phyloP scores from a whole-genome alignment of 2,113 vertebrate genomes.

The Rhodinocichla rosea region DNA sequence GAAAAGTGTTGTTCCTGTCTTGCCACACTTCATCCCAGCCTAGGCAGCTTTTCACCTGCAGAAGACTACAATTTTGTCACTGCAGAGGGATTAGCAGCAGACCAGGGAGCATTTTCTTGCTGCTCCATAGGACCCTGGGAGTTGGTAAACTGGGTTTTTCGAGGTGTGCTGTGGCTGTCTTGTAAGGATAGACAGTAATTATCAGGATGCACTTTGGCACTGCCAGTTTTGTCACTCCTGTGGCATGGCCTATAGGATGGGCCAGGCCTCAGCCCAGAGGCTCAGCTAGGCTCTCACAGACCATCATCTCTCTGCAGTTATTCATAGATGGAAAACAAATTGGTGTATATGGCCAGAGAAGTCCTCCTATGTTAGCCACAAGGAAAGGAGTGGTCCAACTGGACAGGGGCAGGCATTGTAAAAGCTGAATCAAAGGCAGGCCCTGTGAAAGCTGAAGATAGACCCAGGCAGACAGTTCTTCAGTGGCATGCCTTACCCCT shows the following conservation, averaged over 20 bases:
- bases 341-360: fast-evolving
- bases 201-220: neutral
- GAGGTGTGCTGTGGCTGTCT: neutral
- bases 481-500: neutral
- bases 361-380: neutral
- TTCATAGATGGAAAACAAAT: neutral
- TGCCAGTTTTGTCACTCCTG: neutral
- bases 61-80: neutral
- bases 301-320: neutral
- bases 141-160: neutral
- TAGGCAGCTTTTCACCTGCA: neutral
- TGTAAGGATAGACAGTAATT: neutral
- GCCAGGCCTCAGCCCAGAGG: neutral
- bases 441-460: neutral
- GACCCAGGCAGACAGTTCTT: neutral
- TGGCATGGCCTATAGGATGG: neutral
- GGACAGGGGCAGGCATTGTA: neutral
- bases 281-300: neutral
- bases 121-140: fast-evolving
- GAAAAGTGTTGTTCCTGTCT: neutral
- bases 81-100: neutral
- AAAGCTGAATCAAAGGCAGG: neutral
- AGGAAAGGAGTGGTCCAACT: neutral
- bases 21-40: neutral
- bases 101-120: fast-evolving